Evolutionary conservation across 1,140 invertebrate species (phyloP).

Genomic region (Penaeus chinensis): DNA sequence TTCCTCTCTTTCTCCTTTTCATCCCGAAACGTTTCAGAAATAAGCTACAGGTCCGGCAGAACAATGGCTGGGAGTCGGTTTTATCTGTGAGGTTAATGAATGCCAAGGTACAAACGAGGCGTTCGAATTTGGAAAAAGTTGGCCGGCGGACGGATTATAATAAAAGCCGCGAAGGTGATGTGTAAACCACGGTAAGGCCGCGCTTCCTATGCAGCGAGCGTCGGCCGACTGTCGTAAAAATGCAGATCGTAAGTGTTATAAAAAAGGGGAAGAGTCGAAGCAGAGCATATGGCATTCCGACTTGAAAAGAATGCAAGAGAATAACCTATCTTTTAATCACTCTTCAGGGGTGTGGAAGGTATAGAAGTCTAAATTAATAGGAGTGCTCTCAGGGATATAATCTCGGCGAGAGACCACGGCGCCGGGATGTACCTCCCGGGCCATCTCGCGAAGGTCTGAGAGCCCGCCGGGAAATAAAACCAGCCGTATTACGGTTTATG

Average conservation of each 20-base stretch:
- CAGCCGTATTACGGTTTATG: constrained; percentile 37
- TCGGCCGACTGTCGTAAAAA: constrained; percentile 48
- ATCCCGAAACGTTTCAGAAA: too few species aligned
- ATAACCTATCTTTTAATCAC: constrained; percentile 9
- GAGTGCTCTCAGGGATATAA: background rate
- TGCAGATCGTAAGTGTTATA: constrained; percentile 39
- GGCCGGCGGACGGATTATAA: constrained; percentile 30
- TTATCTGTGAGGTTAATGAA: too few species aligned
- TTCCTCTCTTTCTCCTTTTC: background rate
- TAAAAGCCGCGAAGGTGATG: constrained; percentile 42
- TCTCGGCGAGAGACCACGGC: background rate
- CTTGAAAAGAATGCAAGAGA: background rate
- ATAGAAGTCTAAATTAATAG: constrained; percentile 26
- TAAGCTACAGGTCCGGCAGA: too few species aligned
- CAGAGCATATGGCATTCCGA: constrained; percentile 1
- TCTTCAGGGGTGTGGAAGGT: background rate
- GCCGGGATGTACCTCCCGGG: background rate
- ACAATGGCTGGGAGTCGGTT: too few species aligned
- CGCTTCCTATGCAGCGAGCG: constrained; percentile 46
- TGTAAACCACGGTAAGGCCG: constrained; percentile 38
- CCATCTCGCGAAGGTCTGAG: background rate
- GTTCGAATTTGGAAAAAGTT: constrained; percentile 21
- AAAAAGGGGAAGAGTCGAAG: constrained; percentile 11
- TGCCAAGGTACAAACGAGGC: background rate
- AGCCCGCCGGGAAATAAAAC: constrained; percentile 22